Evolutionary conservation across 2,797 vertebrate species (phyloP), one percentile per base, ranked within the genome.

Genomic region (Sternotherus odoratus): DNA sequence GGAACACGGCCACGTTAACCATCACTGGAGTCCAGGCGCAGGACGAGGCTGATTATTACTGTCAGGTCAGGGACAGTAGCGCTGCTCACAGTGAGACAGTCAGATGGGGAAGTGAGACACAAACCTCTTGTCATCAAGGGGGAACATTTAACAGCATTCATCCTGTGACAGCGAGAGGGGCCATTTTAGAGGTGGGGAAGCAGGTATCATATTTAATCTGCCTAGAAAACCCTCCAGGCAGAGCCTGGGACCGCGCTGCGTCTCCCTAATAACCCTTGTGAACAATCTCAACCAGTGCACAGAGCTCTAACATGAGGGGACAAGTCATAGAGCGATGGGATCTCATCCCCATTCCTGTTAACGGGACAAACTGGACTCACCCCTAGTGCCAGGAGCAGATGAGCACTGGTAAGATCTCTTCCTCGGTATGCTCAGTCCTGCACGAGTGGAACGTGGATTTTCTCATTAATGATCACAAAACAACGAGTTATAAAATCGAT

Each of bases 81-180:
- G 1, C 8, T 6, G 8, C 5, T 48, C 66, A 48, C 50, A 36
- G 50, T 60, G 39, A 54, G n/a, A 26, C 16, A 4, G 21, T 49
- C 19, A 28, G 30, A 23, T 13, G 51, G 9, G 75, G 30, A 56
- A 60, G 46, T 0, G 0, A 49, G 16, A 48, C 21, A 39, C 5
- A 69, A 50, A 21, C 43, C 43, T 43, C n/a, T n/a, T n/a, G n/a
- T 12, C 2, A 13, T 3, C 24, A 6, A 57, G 28, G 56, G 56
- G 24, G 24, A 28, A 5, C 26, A 8, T 54, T 54, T 54, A 54
- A 4, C 30, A 28, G 11, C 56, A 57, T 30, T 57, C n/a, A n/a
- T n/a, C n/a, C n/a, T 11, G n/a, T n/a, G n/a, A n/a, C n/a, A n/a
- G 53, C 53, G 5, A 3, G 26, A 28, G 26, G 26, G 26, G 56